Conservation (phyloP, 2,113 vertebrate genomes). For the Erythrocercus mccallii region DNA sequence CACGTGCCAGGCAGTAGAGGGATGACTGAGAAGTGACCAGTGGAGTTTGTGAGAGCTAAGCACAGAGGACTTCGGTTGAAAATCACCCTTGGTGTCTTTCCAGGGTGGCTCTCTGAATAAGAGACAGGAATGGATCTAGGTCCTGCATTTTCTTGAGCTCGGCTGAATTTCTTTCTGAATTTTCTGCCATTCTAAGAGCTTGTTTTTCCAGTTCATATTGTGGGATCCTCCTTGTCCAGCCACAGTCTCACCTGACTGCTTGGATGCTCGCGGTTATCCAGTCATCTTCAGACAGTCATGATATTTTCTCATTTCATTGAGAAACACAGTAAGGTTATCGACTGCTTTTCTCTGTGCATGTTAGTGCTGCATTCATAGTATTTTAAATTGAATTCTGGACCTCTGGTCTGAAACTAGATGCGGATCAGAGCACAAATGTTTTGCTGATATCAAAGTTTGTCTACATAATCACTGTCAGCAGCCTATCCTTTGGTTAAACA, state of each 20-base stretch:
- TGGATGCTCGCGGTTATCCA: background rate
- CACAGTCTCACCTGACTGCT: background rate
- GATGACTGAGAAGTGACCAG: background rate
- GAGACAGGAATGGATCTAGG: background rate
- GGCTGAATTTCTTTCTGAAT: background rate
- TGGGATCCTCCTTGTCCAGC: background rate
- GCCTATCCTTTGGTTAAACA: background rate
- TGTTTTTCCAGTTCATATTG: background rate
- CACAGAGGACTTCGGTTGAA: background rate
- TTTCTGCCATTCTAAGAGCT: background rate
- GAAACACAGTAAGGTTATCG: background rate
- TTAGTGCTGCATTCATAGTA: background rate
- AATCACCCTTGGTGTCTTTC: background rate
- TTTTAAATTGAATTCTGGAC: slow-evolving; percentile 20
- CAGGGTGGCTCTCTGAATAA: background rate
- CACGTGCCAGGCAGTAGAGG: background rate
- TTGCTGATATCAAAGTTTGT: background rate
- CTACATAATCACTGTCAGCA: background rate
- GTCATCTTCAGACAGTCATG: fast-evolving
- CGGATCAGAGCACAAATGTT: background rate
- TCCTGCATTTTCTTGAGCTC: background rate
- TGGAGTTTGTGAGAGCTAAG: background rate
- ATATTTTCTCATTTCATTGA: background rate
- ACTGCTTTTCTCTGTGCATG: background rate
- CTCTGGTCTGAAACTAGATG: background rate